Base-by-base conservation (phyloP, 2,797 vertebrate genomes). In the Phataginus tetradactyla region DNA sequence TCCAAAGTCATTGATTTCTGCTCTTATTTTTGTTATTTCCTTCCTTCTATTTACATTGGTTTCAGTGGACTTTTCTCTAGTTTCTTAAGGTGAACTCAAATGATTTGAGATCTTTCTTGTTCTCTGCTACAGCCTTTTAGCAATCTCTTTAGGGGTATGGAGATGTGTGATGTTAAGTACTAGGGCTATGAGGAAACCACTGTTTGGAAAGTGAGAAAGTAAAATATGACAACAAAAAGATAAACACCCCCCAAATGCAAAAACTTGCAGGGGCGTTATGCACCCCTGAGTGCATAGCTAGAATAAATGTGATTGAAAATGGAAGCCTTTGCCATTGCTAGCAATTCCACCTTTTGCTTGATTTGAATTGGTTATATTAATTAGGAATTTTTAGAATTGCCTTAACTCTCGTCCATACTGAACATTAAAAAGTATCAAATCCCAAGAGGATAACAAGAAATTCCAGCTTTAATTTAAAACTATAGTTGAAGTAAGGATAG, bases 391-490 rank as follows among this genome's bases (percentile, higher is more conserved):
- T 84, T n/a, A 13, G n/a, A 77, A 68, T 51, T 69, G 39, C 79
- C 34, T 64, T 32, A 51, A 69, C 11, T 3, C 2, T 77, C 39
- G 21, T 90, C 15, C 4, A 25, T 45, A 68, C 18, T 27, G 32
- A 92, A 75, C 84, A 66, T 25, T 42, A 75, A 75, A 39, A 3
- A 34, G 23, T 64, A 77, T 15, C 32, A 77, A 92, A 64, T 51
- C 49, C 20, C 39, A 85, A 25, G 37, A 57, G 39, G 39, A 77
- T 51, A 45, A 85, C 20, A 45, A 75, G 29, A 85, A 77, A 57
- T 85, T 85, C 77, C 23, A 92, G 29, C 32, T 77, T 92, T 68
- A 85, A 92, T 77, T 92, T 74, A 51, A 88, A 64, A 20, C 53
- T 77, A 39, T 39, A 75, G 42, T 75, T 15, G 39, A 34, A n/a